These are phyloP conservation scores for Pterophyllum scalare DNA, from an alignment of 2,113 vertebrate genomes.

Conservation along the genomic window DNA sequence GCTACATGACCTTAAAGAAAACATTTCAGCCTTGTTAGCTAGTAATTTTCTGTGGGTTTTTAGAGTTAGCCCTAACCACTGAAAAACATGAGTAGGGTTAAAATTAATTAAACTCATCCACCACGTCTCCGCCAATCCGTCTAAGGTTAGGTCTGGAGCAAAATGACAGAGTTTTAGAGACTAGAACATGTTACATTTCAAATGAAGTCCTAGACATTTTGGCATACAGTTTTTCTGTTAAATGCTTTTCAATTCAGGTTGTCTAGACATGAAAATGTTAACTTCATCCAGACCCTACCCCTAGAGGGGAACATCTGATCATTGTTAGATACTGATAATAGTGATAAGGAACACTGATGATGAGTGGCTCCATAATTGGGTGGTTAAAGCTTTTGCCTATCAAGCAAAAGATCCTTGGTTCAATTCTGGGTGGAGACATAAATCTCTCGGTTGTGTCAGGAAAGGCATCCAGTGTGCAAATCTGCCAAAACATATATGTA, in stretches of 20 bases:
- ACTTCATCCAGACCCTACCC: background rate
- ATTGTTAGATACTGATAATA: background rate
- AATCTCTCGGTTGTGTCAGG: background rate
- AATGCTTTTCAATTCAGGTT: background rate
- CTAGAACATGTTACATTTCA: no score
- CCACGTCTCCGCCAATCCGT: background rate
- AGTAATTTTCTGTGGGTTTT: background rate
- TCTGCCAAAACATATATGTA: background rate
- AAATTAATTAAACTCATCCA: background rate
- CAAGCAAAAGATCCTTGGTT: background rate
- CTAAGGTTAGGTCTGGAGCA: background rate
- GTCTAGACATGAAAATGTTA: background rate
- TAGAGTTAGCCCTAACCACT: background rate
- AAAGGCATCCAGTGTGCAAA: background rate
- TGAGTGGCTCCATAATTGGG: background rate
- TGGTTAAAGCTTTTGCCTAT: background rate
- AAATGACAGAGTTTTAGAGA: background rate
- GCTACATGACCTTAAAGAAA: background rate
- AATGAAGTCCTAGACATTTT: background rate
- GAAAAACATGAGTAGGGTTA: background rate
- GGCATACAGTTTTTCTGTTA: background rate
- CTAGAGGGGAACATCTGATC: background rate
- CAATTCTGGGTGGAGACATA: background rate
- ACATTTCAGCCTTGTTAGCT: background rate
- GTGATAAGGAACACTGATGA: background rate